phyloP scores from a whole-genome alignment of 2,888 invertebrate genomes.

The Globia sparganii region DNA sequence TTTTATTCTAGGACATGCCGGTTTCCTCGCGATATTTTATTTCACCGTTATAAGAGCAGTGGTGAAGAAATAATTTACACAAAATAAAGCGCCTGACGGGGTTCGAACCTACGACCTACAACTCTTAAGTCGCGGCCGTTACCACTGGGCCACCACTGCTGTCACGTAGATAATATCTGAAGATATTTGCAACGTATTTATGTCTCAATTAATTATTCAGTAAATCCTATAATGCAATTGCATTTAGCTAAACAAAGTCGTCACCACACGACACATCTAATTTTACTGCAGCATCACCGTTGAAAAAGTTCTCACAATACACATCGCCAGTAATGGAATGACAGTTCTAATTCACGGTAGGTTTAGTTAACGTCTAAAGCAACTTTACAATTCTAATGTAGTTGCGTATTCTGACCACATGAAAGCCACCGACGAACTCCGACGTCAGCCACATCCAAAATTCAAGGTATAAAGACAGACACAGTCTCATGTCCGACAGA shows the following conservation, averaged over 20 bases:
- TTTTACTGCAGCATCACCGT: constrained; percentile 28
- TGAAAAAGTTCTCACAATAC: constrained; percentile 67
- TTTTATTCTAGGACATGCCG: no score
- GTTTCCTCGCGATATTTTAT: no score
- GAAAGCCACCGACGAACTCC: constrained; percentile 80
- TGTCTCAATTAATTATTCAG: not conserved
- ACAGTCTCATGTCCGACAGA: constrained; percentile 78
- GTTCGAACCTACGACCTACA: no score
- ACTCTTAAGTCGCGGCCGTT: no score
- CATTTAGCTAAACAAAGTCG: not conserved
- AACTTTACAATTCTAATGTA: constrained; percentile 80
- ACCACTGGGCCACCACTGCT: no score
- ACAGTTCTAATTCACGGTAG: constrained; percentile 71
- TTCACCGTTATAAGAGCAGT: no score
- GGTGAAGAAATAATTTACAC: no score
- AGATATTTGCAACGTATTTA: not conserved
- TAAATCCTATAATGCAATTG: not conserved
- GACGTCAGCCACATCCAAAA: constrained; percentile 82
- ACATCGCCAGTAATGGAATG: constrained; percentile 71
- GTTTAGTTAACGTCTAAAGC: constrained; percentile 71
- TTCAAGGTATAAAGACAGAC: constrained; percentile 83
- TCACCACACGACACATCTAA: constrained; percentile 22
- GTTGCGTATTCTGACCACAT: constrained; percentile 81
- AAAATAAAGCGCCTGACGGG: no score
- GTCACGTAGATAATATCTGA: constrained; percentile 11